These are phyloP conservation scores for Hemitrygon akajei DNA, from an alignment of 2,797 vertebrate species.

Conservation along the genomic window DNA sequence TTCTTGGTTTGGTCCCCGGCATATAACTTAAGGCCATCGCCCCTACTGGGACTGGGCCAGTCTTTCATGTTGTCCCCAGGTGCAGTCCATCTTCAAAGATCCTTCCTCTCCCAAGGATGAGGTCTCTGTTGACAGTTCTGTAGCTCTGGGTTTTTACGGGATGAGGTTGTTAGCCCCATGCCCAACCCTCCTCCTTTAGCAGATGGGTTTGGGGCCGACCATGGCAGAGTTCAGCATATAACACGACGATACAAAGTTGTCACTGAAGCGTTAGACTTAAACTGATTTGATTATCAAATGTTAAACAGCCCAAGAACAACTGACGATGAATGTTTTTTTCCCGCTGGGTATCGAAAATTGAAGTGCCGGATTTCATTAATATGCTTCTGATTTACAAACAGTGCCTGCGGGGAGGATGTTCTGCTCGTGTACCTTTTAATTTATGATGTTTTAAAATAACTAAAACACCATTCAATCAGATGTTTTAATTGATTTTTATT, in stretches of 20 bases:
- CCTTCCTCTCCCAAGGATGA: too few species aligned
- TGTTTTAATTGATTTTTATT: not conserved
- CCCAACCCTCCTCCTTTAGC: too few species aligned
- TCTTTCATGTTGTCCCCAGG: too few species aligned
- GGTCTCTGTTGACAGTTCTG: too few species aligned
- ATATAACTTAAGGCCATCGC: too few species aligned
- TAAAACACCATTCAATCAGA: not conserved
- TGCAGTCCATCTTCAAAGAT: too few species aligned
- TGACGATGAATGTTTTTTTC: not conserved
- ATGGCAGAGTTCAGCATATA: too few species aligned
- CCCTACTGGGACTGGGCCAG: too few species aligned
- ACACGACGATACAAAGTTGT: not conserved
- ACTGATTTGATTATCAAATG: not conserved
- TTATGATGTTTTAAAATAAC: conserved; percentile 36
- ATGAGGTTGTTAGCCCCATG: too few species aligned
- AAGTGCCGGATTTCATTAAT: not conserved
- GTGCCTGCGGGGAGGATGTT: not conserved
- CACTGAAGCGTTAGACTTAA: not conserved
- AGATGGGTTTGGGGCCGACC: too few species aligned
- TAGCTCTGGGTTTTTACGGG: too few species aligned
- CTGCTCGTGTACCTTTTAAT: not conserved
- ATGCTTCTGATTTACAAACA: not conserved
- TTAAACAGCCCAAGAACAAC: not conserved
- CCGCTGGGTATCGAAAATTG: not conserved
- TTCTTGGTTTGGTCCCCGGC: not conserved